These are phyloP conservation scores for Neostethus bicornis DNA, from an alignment of 2,797 vertebrate species.

Conservation along the genomic window DNA sequence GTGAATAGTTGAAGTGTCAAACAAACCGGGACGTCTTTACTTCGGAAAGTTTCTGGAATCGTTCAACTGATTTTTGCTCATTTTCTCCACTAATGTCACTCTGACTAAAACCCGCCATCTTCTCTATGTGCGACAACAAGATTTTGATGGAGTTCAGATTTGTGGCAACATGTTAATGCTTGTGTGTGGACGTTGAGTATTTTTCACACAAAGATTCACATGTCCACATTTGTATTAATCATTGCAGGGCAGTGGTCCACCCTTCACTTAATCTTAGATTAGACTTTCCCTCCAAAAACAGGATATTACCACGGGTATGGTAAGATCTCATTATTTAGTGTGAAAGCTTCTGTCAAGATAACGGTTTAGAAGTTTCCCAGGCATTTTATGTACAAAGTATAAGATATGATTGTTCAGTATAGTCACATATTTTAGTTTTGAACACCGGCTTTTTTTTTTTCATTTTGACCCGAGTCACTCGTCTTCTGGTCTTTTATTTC, in stretches of 20 bases:
- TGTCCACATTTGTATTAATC: conserved; percentile 46
- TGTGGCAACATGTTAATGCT: conserved; percentile 11
- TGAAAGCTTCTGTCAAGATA: conserved; percentile 32
- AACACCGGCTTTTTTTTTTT: no score
- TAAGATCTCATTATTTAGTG: conserved; percentile 51
- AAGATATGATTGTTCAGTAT: conserved; percentile 26
- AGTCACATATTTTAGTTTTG: conserved; percentile 22
- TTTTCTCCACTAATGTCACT: conserved; percentile 67
- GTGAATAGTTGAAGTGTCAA: conserved; percentile 70
- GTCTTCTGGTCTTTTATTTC: no score
- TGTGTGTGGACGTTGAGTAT: neutral
- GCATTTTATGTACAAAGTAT: conserved; percentile 31
- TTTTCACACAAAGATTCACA: conserved; percentile 1
- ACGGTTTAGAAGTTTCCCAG: conserved; percentile 39
- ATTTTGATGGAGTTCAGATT: conserved; percentile 51
- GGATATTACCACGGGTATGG: conserved; percentile 26
- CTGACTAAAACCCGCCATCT: conserved; percentile 29
- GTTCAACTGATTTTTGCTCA: conserved; percentile 63
- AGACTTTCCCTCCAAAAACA: conserved; percentile 29
- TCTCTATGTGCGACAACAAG: conserved; percentile 48
- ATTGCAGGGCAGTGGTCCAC: conserved; percentile 25
- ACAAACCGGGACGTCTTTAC: conserved; percentile 64
- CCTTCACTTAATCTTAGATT: conserved; percentile 42
- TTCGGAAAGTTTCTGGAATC: conserved; percentile 64
- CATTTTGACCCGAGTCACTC: no score